phyloP scores from a whole-genome alignment of 2,888 invertebrate species.

The Sinohyriopsis cumingii region DNA sequence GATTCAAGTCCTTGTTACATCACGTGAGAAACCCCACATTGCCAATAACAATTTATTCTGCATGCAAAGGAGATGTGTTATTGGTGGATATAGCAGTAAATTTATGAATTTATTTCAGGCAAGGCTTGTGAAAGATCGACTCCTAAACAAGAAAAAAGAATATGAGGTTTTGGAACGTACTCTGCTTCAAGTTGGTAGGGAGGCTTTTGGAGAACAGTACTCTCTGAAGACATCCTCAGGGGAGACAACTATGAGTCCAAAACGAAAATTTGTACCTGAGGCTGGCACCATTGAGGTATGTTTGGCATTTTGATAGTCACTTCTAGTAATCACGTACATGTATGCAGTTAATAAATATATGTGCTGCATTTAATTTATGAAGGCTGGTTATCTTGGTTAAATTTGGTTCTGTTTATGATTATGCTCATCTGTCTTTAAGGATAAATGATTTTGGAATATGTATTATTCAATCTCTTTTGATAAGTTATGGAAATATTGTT shows the following conservation, averaged over 20 bases:
- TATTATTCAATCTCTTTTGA: no score
- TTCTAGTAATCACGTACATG: neutral
- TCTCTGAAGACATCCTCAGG: conserved; percentile 23
- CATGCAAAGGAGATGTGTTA: no score
- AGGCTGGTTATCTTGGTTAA: neutral
- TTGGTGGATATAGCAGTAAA: no score
- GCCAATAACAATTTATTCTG: no score
- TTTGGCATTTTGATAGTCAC: neutral
- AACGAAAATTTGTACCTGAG: conserved; percentile 27
- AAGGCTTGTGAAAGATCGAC: conserved; percentile 41
- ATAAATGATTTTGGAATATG: neutral
- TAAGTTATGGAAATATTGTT: no score
- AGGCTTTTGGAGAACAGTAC: conserved; percentile 46
- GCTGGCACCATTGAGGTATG: conserved; percentile 33
- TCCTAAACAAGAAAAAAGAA: conserved; percentile 46
- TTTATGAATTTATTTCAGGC: conserved; percentile 36
- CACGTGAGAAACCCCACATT: no score
- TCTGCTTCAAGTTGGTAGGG: conserved; percentile 39
- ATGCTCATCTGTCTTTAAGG: neutral
- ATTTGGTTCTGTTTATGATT: neutral
- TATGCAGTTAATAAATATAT: neutral
- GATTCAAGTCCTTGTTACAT: no score
- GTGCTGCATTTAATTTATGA: neutral
- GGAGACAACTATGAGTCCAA: conserved; percentile 18
- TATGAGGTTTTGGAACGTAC: conserved; percentile 41